These are phyloP conservation scores for Apus apus DNA, from an alignment of 2,113 vertebrate species.

Conservation along the genomic window DNA sequence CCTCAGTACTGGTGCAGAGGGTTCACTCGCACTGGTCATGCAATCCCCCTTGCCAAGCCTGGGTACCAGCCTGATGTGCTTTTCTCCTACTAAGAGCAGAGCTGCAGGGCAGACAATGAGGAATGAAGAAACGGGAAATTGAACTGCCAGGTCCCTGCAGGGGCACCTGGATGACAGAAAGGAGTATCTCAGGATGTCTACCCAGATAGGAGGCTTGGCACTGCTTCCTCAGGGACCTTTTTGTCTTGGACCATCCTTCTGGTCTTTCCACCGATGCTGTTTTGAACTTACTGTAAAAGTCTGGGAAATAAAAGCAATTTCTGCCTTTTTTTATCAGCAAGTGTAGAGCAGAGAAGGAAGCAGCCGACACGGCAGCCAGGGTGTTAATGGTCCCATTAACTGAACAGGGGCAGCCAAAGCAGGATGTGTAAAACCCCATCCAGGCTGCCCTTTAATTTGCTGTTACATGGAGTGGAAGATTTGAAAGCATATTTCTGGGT, in stretches of 20 bases:
- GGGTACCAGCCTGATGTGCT: background rate
- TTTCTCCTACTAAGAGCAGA: background rate
- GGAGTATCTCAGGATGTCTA: background rate
- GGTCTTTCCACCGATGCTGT: background rate
- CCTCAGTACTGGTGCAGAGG: background rate
- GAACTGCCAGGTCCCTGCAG: background rate
- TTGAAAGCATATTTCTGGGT: slow-evolving; percentile 70
- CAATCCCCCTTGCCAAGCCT: background rate
- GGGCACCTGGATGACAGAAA: background rate
- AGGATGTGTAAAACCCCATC: slow-evolving; percentile 47
- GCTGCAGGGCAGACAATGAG: background rate
- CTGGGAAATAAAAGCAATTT: background rate
- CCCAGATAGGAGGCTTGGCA: background rate
- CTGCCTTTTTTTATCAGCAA: background rate
- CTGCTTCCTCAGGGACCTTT: background rate
- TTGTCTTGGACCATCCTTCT: background rate
- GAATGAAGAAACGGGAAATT: background rate
- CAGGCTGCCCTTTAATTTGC: slow-evolving; percentile 71
- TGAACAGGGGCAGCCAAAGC: slow-evolving; percentile 44
- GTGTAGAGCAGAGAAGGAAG: background rate
- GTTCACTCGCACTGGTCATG: accelerated
- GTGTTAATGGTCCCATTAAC: slow-evolving; percentile 30
- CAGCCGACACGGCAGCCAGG: accelerated
- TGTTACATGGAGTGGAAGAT: slow-evolving; percentile 70
- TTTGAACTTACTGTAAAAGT: background rate